These are phyloP conservation scores for Melanotus villosus DNA, from an alignment of 2,888 invertebrate genomes.

Conservation along the genomic window DNA sequence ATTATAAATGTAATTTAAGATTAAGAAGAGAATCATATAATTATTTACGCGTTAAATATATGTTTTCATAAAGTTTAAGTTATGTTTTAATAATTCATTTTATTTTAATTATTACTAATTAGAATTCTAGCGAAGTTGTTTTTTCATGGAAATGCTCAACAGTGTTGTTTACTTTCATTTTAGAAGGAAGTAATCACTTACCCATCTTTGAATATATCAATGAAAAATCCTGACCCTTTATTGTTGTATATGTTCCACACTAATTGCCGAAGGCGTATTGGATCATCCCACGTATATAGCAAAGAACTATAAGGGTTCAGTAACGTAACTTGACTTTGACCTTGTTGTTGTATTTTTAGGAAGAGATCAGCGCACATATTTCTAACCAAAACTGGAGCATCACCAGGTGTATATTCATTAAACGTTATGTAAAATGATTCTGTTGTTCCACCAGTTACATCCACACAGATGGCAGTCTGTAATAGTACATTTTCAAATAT, in stretches of 20 bases:
- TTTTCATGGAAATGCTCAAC: no score
- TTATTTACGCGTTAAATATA: no score
- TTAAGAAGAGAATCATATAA: no score
- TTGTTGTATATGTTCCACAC: constrained; percentile 89
- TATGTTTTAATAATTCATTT: no score
- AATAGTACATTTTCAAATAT: constrained; percentile 54
- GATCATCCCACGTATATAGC: constrained; percentile 90
- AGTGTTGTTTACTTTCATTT: no score
- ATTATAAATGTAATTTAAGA: no score
- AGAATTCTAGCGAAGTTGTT: no score
- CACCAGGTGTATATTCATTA: constrained; percentile 80
- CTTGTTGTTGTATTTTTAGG: constrained; percentile 81
- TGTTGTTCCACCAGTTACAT: constrained; percentile 81
- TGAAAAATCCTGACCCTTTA: constrained; percentile 79
- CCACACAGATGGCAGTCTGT: constrained; percentile 79
- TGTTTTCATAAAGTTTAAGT: no score
- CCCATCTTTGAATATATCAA: constrained; percentile 81
- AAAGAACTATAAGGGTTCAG: constrained; percentile 83
- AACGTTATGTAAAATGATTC: constrained; percentile 83
- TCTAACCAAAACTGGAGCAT: constrained; percentile 87
- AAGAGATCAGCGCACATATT: constrained; percentile 88
- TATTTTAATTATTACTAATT: no score
- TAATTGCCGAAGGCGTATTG: constrained; percentile 78
- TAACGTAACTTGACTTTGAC: constrained; percentile 77
- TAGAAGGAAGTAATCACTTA: no score